phyloP scores from a whole-genome alignment of 1,140 invertebrate genomes.

The Cotesia chilonis region DNA sequence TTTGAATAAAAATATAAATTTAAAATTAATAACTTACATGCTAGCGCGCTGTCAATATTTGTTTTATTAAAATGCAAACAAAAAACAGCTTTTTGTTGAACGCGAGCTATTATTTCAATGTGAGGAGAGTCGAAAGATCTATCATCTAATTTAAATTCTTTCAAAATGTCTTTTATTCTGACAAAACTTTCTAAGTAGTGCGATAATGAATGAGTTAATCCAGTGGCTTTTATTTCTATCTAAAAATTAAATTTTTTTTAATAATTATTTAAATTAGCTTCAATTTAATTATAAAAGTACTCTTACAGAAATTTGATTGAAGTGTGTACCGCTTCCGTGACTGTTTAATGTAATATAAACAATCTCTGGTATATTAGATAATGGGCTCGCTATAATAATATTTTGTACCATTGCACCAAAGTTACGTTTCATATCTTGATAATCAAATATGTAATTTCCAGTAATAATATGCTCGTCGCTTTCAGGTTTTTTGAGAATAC shows the following conservation, averaged over 20 bases:
- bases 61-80: constrained; percentile 70
- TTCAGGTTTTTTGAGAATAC: constrained; percentile 64
- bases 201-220: constrained; percentile 58
- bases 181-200: constrained; percentile 59
- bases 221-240: constrained; percentile 70
- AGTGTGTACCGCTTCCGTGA: constrained; percentile 68
- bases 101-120: constrained; percentile 68
- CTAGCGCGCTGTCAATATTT: constrained; percentile 63
- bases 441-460: constrained; percentile 73
- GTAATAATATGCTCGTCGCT: constrained; percentile 67
- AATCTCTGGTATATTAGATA: constrained; percentile 71
- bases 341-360: constrained; percentile 69
- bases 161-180: constrained; percentile 64
- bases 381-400: constrained; percentile 69
- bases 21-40: constrained; percentile 51
- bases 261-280: neutral
- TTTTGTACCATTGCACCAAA: constrained; percentile 70
- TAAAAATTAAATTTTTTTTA: constrained; percentile 45
- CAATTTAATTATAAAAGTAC: constrained; percentile 17
- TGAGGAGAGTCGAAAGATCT: constrained; percentile 63
- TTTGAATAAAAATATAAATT: neutral
- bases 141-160: constrained; percentile 65
- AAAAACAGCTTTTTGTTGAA: constrained; percentile 69
- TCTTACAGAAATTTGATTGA: constrained; percentile 68
- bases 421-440: constrained; percentile 69